Base-by-base conservation (phyloP, 1,140 invertebrate genomes). In the Physella acuta region DNA sequence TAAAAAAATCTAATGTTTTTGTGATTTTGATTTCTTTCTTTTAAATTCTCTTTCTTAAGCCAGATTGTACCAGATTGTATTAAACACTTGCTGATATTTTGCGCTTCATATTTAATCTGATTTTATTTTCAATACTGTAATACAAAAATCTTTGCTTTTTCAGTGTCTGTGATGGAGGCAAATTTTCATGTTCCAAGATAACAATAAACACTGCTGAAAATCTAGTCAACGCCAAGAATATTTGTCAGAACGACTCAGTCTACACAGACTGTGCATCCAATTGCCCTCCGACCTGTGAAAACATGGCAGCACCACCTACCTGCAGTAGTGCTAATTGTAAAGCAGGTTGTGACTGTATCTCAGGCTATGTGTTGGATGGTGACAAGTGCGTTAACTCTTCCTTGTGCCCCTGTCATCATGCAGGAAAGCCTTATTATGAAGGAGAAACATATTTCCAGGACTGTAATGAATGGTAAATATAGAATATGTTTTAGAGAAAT, bases 341-440 rank as follows among this genome's bases (percentile, higher is more conserved):
- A 26, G 86, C 91, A 0, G 93, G 93, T 2, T 95, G 93, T 78
- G 85, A 90, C 69, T 85, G 80, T 78, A 90, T 94, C 3, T 82
- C 91, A 3, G 91, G 94, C 75, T 87, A 86, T 70, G 79, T 82
- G 0, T 24, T 70, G 0, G 83, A 88, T 4, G 88, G 88, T 0
- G 88, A 89, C 70, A 79, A 82, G 17, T 96, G 94, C 79, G 88
- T 95, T 0, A 81, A 86, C 67, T 88, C 90, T 0, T 78, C 85
- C 0, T 85, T 90, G 39, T 96, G 94, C 78, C 93, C 93, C 0
- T 96, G 94, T 81, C 92, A 94, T 82, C 93, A 95, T 81, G 93
- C 91, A 24, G 92, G 93, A 2, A 87, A 88, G n/a, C 62, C 72
- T 78, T 96, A 93, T 79, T 85, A 86, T 26, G 92, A 95, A 75